Evolutionary conservation across 2,113 vertebrate genomes (phyloP).

Genomic region (Neogobius melanostomus): DNA sequence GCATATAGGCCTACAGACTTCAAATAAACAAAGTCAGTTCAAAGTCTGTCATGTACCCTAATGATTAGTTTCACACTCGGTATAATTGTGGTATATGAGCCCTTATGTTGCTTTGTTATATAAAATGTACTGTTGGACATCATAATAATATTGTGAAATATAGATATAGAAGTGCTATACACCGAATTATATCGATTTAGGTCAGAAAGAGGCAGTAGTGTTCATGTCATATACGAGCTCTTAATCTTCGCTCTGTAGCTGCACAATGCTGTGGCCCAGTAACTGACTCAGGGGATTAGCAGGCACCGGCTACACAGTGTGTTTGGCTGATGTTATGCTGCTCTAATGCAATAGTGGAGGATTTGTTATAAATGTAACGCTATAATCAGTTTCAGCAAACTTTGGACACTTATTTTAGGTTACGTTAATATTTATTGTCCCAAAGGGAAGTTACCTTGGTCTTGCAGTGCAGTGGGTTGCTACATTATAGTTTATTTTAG

Average conservation of each 20-base stretch:
- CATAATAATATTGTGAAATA: neutral
- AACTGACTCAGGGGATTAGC: slow-evolving; percentile 64
- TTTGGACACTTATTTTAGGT: too few relatives aligned
- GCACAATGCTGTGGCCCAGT: slow-evolving; percentile 50
- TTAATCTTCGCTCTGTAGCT: slow-evolving; percentile 58
- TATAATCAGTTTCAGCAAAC: neutral
- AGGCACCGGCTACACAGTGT: slow-evolving; percentile 27
- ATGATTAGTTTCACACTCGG: too few relatives aligned
- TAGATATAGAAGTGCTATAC: neutral
- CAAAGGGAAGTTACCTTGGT: too few relatives aligned
- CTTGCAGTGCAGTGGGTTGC: too few relatives aligned
- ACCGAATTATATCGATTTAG: slow-evolving; percentile 17
- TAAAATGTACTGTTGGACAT: neutral
- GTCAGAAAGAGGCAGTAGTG: slow-evolving; percentile 12
- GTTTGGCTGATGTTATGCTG: slow-evolving; percentile 21
- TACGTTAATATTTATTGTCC: too few relatives aligned
- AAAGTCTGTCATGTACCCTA: too few relatives aligned
- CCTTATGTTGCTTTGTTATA: too few relatives aligned
- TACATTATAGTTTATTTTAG: too few relatives aligned
- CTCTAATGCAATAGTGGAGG: slow-evolving; percentile 10
- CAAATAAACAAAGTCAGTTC: too few relatives aligned
- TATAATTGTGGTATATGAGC: too few relatives aligned
- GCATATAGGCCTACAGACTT: neutral
- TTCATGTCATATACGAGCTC: slow-evolving; percentile 26
- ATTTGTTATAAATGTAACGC: neutral